Conservation (phyloP, 2,113 vertebrate genomes). For the Opisthocomus hoazin region DNA sequence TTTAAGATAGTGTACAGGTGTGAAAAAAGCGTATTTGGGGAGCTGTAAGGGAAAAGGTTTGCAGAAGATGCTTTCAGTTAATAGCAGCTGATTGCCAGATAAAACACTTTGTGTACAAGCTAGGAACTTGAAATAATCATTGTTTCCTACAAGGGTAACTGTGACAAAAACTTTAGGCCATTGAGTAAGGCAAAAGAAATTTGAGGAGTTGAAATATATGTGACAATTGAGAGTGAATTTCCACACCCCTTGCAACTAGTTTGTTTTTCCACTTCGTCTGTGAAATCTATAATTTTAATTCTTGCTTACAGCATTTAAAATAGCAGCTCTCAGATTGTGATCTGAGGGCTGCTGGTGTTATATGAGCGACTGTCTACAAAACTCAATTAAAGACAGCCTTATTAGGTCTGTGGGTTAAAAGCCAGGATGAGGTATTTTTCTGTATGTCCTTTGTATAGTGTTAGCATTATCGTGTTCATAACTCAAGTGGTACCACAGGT, state of each 20-base stretch:
- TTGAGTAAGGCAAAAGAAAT: not conserved
- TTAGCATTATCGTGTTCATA: not conserved
- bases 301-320: not conserved
- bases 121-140: not conserved
- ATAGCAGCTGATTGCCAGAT: not conserved
- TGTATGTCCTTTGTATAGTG: not conserved
- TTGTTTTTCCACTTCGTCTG: not conserved
- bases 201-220: not conserved
- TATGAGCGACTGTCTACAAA: not conserved
- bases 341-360: not conserved
- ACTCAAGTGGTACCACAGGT: not conserved
- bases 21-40: not conserved
- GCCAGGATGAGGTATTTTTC: not conserved
- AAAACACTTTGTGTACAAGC: not conserved
- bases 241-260: not conserved
- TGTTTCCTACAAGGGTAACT: not conserved
- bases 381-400: not conserved
- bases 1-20: not conserved
- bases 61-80: not conserved
- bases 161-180: not conserved
- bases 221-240: not conserved
- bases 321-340: not conserved
- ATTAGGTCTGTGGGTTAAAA: not conserved
- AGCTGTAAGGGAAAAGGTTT: not conserved
- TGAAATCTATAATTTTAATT: not conserved